Conservation (phyloP, 1,140 invertebrate genomes). For the Drosophila prosaltans region DNA sequence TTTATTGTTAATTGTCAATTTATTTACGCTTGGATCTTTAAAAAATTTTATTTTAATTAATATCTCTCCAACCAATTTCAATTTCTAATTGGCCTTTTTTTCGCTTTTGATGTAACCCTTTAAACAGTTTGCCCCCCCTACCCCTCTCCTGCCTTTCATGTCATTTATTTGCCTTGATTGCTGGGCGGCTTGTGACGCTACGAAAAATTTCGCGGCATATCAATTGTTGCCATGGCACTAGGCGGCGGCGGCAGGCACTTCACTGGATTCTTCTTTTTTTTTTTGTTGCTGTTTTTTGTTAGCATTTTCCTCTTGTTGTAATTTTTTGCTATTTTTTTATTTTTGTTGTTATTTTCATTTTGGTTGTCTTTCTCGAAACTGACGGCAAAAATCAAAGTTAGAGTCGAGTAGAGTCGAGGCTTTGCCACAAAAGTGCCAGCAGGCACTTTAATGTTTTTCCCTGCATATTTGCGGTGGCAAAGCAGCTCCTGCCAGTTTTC, state of each 20-base stretch:
- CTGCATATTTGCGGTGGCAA: conserved; percentile 74
- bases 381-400: conserved; percentile 66
- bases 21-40: conserved; percentile 7
- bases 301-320: background rate
- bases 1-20: background rate
- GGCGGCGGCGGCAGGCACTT: background rate
- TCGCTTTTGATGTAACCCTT: conserved; percentile 14
- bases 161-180: conserved; percentile 75
- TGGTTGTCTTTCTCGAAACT: conserved; percentile 1
- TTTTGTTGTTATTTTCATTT: background rate
- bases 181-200: conserved; percentile 55
- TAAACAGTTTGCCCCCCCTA: conserved; percentile 10
- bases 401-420: conserved; percentile 9
- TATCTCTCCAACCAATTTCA: conserved; percentile 51
- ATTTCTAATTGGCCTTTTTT: conserved; percentile 61
- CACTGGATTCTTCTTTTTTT: conserved; percentile 4
- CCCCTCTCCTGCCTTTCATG: conserved; percentile 49
- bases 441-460: conserved; percentile 69
- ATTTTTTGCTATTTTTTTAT: background rate
- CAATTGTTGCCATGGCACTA: conserved; percentile 65
- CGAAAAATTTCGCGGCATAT: conserved; percentile 37
- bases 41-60: conserved; percentile 68
- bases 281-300: background rate
- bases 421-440: conserved; percentile 45
- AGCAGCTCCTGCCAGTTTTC: conserved; percentile 55